Base-by-base conservation (phyloP, 2,888 invertebrate genomes). In the Calephelis perditalis region DNA sequence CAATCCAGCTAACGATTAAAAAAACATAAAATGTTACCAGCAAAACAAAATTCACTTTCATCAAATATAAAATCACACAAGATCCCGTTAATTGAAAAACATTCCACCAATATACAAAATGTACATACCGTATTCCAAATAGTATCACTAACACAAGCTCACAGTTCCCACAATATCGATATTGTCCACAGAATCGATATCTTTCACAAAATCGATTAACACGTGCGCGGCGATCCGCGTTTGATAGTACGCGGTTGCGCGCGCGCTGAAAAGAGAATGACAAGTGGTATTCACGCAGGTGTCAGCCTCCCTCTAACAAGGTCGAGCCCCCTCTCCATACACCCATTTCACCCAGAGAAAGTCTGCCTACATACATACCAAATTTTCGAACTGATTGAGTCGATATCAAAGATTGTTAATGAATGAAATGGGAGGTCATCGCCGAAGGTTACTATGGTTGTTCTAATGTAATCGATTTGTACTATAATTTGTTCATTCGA, bases 311-410 rank as follows among this genome's bases (percentile, higher is more conserved):
- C 88, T 86, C 88, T 84, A 89, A 88, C 87, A 89, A 87, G 89
- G 89, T 86, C 79, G 82, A 74, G 80, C 81, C 82, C 78, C 82
- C 78, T 81, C 78, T 76, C 76, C 74, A 74, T 74, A 75, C 70
- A 70, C 68, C 75, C 83, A 80, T 87, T 87, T 87, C 87, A 83
- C 86, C 84, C 80, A 77, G 89, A 85, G 89, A 88, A 89, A 89
- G 89, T 88, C 85, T 86, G 80, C 89, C 89, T 89, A 88, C 88
- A 88, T 89, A 87, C 89, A 88, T 89, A 89, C 88, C 86, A 86
- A 89, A 88, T 88, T 82, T 87, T 78, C 84, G 82, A 86, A 82
- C 82, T 82, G 86, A 87, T 87, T 83, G 85, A 84, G 78, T 77
- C 75, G 79, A 80, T 71, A 73, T 73, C 72, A 73, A 72, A 70